Evolutionary conservation across 2,113 vertebrate species (phyloP), one percentile per base, ranked within the genome.

Genomic region (Panthera uncia): DNA sequence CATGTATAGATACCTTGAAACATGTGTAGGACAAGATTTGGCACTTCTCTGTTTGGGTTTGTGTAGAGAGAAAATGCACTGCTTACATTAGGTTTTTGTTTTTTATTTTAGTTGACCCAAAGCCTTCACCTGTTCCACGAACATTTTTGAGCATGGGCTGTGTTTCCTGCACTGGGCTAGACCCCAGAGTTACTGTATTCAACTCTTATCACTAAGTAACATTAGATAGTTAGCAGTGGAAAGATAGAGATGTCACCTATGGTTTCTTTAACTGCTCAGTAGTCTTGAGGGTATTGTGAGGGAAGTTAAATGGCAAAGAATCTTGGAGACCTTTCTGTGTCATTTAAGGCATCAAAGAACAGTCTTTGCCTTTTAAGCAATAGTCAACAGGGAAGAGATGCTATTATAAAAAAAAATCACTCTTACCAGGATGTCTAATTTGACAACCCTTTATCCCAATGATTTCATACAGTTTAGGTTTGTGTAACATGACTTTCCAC

Each of bases 321-420:
- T 71, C n/a, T 89, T 38, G 48, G 69, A 83, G 15, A 89, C 25
- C n/a, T 48, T 38, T 45, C 52, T 88, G 93, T 85, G 55, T 52
- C 38, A 85, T 55, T n/a, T 61, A 93, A 83, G 19, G 15, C 21
- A 76, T 83, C 41, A 86, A 91, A 92, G 45, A 94, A 36, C 38
- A 16, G 31, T 71, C 55, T 95, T 74, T 74, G 48, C 50, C 41
- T 95, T 96, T 57, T 61, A 94, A 92, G 79, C 36, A 95, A 74
- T 0, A 90, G 63, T 45, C 61, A 94, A 74, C 16, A 68, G 29
- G 36, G 13, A 48, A 66, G 68, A 92, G 82, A 91, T 84, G n/a
- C 71, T 8, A 65, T 41, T 52, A 13, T 55, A 57, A 80, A 76
- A 95, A 83, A 78, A 95, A 87, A 83, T 50, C 48, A 61, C 38